phyloP scores from a whole-genome alignment of 1,140 invertebrate genomes.

The Ylistrum balloti region DNA sequence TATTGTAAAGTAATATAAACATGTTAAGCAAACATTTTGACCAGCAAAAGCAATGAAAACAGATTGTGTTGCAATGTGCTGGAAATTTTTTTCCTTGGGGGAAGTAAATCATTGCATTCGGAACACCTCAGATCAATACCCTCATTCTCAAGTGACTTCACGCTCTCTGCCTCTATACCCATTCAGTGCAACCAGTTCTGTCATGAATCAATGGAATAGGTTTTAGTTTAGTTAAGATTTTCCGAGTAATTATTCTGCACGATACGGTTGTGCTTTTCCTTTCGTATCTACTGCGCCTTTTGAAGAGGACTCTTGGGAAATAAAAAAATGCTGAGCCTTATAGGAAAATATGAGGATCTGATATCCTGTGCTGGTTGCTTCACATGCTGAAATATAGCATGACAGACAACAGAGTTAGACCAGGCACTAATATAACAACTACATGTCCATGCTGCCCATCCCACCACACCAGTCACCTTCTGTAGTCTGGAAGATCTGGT shows the following conservation, averaged over 20 bases:
- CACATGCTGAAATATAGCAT: not conserved
- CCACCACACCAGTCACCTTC: not conserved
- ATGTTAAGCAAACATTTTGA: not conserved
- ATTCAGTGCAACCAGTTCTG: not conserved
- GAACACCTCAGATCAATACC: conserved; percentile 37
- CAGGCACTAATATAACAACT: not conserved
- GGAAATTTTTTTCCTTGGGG: conserved; percentile 11
- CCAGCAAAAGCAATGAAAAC: not conserved
- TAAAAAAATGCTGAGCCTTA: conserved; percentile 21
- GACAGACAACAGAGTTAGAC: not conserved
- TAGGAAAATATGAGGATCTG: conserved; percentile 11
- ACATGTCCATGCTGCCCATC: no score
- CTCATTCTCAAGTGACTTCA: conserved; percentile 30
- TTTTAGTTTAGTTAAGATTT: conserved; percentile 40
- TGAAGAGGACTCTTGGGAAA: conserved; percentile 23
- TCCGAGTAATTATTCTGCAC: conserved; percentile 22
- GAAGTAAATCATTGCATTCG: conserved; percentile 33
- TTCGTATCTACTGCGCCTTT: not conserved
- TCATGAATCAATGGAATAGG: not conserved
- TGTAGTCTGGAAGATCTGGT: not conserved
- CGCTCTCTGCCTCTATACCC: not conserved
- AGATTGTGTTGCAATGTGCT: not conserved
- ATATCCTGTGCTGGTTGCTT: not conserved
- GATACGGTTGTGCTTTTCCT: conserved; percentile 33
- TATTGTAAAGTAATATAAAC: not conserved